Evolutionary conservation across 1,140 invertebrate genomes (phyloP).

Genomic region (Scylla paramamosain): DNA sequence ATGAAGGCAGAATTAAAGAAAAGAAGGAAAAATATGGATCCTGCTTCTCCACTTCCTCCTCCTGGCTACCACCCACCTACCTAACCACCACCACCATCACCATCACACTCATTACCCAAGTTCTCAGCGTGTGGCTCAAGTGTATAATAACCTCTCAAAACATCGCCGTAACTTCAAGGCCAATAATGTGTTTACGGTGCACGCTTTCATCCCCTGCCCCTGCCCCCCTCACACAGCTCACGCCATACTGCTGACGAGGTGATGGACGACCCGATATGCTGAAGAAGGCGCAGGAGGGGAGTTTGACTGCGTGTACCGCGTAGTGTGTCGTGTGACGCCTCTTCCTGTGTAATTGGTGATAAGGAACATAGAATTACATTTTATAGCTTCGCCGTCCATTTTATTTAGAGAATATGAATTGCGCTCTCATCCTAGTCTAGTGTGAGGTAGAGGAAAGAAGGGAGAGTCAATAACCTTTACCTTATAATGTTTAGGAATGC

Average conservation of each 20-base stretch:
- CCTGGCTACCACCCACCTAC: not conserved
- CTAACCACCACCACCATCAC: constrained; percentile 20
- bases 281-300: not conserved
- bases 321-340: too few relatives aligned
- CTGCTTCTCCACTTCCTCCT: not conserved
- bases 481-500: too few relatives aligned
- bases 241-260: not conserved
- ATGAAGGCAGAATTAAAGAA: not conserved
- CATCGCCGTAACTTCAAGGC: not conserved
- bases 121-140: not conserved
- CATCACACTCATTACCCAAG: not conserved
- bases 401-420: too few relatives aligned
- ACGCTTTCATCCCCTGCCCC: not conserved
- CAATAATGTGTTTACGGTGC: constrained; percentile 19
- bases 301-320: not conserved
- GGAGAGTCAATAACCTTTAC: too few relatives aligned
- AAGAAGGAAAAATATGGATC: not conserved
- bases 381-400: too few relatives aligned
- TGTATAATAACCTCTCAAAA: not conserved
- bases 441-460: too few relatives aligned
- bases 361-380: too few relatives aligned
- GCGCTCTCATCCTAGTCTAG: too few relatives aligned
- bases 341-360: too few relatives aligned
- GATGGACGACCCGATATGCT: not conserved
- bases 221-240: not conserved